Base-by-base conservation (phyloP, 2,113 vertebrate genomes). In the Phalacrocorax brasilianus region DNA sequence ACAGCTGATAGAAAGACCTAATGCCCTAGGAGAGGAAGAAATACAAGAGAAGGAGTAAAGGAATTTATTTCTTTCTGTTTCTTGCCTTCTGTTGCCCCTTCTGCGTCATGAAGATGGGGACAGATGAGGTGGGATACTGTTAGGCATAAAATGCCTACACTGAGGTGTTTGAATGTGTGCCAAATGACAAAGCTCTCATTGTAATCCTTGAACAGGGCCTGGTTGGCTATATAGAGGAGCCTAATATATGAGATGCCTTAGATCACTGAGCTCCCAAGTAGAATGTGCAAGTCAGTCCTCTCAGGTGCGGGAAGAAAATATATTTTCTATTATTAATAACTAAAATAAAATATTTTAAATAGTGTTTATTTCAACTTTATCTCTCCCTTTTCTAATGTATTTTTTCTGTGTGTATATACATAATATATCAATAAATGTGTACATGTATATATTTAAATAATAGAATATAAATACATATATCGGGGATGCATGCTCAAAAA, bases 401-500 rank as follows among this genome's bases (percentile, higher is more conserved):
- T 12, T 21, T 85, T 85, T 85, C 59, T 50, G 7, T 58, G 9
- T 42, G 13, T n/a, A 42, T 12, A 2, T 14, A 55, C 22, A 49
- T 22, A 45, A 44, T 24, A 27, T 18, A 33, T 28, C 38, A 62
- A 47, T 53, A 61, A 77, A 66, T 2, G 47, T 30, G 7, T 26
- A 11, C 1, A 26, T 19, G 7, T 68, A 24, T 77, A 16, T 62
- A 50, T 74, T 53, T 58, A 21, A 47, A 55, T 40, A 59, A 45
- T 74, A 80, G 38, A 42, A 58, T 50, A 35, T 52, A 71, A 47
- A 50, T 44, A 53, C 3, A 32, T 27, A 33, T 52, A 45, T 6
- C 32, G 10, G 14, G 14, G 6, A 4, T 24, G 3, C 1, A 2
- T 14, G 19, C 8, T 81, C 8, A 84, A 71, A 40, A 11, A 0